phyloP scores from a whole-genome alignment of 2,113 vertebrate genomes.

The Oreotragus oreotragus region DNA sequence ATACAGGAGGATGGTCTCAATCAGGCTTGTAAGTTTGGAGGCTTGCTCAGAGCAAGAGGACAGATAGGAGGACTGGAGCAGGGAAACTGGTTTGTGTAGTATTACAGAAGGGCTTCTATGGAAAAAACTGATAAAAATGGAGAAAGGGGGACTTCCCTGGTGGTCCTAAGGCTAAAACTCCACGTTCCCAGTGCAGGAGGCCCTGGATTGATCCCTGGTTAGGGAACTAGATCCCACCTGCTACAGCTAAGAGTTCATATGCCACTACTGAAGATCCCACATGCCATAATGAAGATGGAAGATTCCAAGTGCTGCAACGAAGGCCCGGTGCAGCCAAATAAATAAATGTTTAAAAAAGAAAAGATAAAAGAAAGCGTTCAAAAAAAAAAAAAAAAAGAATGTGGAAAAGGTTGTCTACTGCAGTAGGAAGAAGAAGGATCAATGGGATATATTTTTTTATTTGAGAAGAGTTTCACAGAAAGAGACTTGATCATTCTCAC shows the following conservation, averaged over 20 bases:
- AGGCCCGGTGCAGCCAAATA: neutral
- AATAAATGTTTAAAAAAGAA: neutral
- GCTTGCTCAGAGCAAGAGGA: neutral
- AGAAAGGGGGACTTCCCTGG: neutral
- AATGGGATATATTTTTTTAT: neutral
- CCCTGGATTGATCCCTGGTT: neutral
- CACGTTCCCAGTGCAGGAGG: neutral
- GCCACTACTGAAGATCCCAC: accelerated
- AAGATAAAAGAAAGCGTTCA: neutral
- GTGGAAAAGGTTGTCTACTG: neutral
- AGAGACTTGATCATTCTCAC: neutral
- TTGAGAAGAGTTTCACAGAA: neutral
- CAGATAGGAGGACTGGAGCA: neutral
- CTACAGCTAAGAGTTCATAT: neutral
- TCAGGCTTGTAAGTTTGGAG: neutral
- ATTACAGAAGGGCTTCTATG: neutral
- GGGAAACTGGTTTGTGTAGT: neutral
- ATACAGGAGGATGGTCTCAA: neutral
- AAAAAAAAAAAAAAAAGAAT: neutral
- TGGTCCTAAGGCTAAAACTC: neutral
- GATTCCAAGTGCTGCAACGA: neutral
- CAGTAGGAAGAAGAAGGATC: neutral
- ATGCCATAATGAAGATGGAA: neutral
- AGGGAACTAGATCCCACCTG: neutral
- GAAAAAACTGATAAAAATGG: neutral